Evolutionary conservation across 2,113 vertebrate species (phyloP), one percentile per base, ranked within the genome.

Genomic region (Gallinago jamesoni): DNA sequence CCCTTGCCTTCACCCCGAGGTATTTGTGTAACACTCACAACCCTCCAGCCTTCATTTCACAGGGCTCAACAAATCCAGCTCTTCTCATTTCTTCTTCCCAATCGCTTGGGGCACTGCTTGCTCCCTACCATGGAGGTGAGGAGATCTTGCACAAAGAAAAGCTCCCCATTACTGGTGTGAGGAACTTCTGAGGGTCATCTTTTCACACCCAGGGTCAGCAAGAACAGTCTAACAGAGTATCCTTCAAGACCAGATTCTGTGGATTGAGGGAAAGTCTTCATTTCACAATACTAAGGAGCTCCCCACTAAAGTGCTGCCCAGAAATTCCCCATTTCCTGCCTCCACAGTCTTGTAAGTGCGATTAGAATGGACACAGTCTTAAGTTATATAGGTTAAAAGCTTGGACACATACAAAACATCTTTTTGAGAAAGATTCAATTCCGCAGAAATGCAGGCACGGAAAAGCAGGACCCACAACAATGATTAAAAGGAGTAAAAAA

Each of bases 21-120:
- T 25, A 9, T 5, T 1, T 5, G 1, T 27, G 28, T 1, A 52
- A 15, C 52, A 64, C 21, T 2, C 67, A n/a, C 62, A 59, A n/a
- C 16, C 47, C 64, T 67, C 66, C 94, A 82, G n/a, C 27, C 55
- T 59, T 53, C 41, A 33, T 22, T 4, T 41, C 64, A 8, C 56
- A 6, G 14, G 84, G 6, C 72, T 33, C 53, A 41, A 48, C 47
- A 60, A 48, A 25, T 12, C 45, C 2, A 19, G 48, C 55, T 76
- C 47, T 56, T 60, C 89, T 41, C 77, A 14, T 6, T 33, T 47
- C 66, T 48, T 45, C 16, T 24, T 43, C 59, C 62, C 48, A 16
- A 1, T 9, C 33, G 7, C n/a, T 2, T 4, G 28, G 12, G 47
- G 35, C 37, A 31, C 19, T 47, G 16, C 21, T 22, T 31, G 28